phyloP scores from a whole-genome alignment of 2,113 vertebrate genomes.

The Syngnathus typhle region DNA sequence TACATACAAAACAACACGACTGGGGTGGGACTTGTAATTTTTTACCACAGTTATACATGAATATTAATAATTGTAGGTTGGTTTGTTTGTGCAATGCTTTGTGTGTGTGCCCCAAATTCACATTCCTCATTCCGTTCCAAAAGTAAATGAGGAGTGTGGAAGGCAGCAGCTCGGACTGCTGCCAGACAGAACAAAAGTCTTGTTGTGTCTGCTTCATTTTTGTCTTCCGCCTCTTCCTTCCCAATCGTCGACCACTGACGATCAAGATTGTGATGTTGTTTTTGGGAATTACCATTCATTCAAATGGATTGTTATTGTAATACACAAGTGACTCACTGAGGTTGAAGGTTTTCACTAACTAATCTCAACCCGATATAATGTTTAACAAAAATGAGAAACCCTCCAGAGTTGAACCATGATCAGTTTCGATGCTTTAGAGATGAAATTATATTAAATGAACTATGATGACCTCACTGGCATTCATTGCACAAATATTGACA shows the following conservation, averaged over 20 bases:
- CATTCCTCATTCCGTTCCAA: conserved; percentile 25
- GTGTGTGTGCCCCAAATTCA: neutral
- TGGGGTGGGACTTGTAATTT: neutral
- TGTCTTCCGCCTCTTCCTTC: conserved; percentile 39
- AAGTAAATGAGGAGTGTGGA: conserved; percentile 38
- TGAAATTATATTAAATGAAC: neutral
- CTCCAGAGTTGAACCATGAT: conserved; percentile 1
- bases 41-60: neutral
- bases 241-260: conserved; percentile 19
- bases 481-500: neutral
- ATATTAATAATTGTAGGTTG: neutral
- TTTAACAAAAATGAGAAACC: conserved; percentile 33
- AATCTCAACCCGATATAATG: conserved; percentile 16
- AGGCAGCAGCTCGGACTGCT: conserved; percentile 33
- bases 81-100: neutral
- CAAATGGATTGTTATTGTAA: neutral
- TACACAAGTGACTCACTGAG: neutral
- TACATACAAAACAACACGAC: neutral
- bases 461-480: neutral
- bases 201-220: conserved; percentile 49
- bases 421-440: conserved; percentile 19
- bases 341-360: conserved; percentile 22
- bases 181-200: conserved; percentile 55
- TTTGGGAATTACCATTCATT: neutral
- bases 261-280: neutral